These are phyloP conservation scores for Egretta garzetta DNA, from an alignment of 2,113 vertebrate species.

Conservation along the genomic window DNA sequence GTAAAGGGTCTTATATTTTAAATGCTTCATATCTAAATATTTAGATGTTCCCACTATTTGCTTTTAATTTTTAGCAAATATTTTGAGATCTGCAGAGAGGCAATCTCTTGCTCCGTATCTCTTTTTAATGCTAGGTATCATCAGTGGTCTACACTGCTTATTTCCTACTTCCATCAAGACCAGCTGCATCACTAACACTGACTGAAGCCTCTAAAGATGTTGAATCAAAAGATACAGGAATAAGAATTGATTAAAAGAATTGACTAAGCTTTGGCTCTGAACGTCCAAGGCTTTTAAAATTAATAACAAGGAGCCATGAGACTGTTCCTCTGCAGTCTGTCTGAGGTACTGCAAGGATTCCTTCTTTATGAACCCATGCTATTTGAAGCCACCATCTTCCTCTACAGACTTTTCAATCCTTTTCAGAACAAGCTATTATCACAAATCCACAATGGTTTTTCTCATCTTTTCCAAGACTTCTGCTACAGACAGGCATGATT, in stretches of 20 bases:
- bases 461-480: not conserved
- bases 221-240: not conserved
- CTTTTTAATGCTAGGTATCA: not conserved
- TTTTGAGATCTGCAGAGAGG: not conserved
- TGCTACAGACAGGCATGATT: not conserved
- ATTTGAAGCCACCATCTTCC: not conserved
- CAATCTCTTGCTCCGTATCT: not conserved
- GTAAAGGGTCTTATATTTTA: not conserved
- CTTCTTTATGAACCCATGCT: not conserved
- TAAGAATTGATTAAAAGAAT: not conserved
- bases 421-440: not conserved
- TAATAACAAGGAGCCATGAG: not conserved
- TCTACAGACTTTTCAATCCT: not conserved
- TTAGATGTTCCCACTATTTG: not conserved
- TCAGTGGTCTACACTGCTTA: not conserved
- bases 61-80: not conserved
- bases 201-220: not conserved
- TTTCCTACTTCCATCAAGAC: not conserved
- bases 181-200: not conserved
- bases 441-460: not conserved
- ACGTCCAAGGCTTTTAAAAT: not conserved
- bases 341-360: not conserved
- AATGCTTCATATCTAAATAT: not conserved
- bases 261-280: not conserved
- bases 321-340: not conserved